Evolutionary conservation across 1,140 invertebrate species (phyloP).

Genomic region (Anadara kagoshimensis): DNA sequence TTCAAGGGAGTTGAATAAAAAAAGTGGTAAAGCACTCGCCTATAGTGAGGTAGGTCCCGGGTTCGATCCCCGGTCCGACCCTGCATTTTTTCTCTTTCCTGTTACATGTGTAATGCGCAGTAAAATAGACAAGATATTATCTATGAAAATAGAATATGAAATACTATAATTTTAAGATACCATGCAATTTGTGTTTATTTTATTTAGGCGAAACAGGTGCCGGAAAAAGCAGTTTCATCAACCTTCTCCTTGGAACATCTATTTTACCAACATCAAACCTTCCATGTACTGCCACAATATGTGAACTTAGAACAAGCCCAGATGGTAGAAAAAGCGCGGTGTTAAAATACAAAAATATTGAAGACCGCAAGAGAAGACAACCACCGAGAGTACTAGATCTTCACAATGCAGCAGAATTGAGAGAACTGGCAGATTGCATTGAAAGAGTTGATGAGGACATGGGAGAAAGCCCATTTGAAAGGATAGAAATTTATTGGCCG

Average conservation of each 20-base stretch:
- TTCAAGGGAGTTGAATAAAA: too few species aligned
- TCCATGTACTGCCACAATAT: constrained; percentile 55
- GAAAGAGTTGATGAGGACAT: constrained; percentile 33
- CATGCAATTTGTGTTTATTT: not conserved
- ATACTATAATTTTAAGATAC: not conserved
- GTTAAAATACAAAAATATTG: constrained; percentile 17
- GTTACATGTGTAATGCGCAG: too few species aligned
- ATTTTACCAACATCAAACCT: constrained; percentile 55
- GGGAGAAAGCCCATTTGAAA: constrained; percentile 51
- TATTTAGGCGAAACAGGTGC: constrained; percentile 56
- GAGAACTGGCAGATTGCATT: constrained; percentile 22
- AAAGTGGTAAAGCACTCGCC: too few species aligned
- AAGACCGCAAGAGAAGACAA: not conserved
- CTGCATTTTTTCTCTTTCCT: too few species aligned
- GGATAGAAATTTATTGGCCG: constrained; percentile 57
- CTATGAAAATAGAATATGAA: not conserved
- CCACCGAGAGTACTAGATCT: constrained; percentile 10
- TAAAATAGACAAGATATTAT: not conserved
- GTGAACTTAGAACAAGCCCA: constrained; percentile 50
- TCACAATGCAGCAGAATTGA: not conserved
- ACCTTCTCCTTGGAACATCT: constrained; percentile 51
- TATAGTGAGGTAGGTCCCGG: too few species aligned
- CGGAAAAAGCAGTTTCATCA: constrained; percentile 60
- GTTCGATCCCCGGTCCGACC: too few species aligned
- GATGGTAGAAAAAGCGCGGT: constrained; percentile 27